Evolutionary conservation across 2,888 invertebrate genomes (phyloP), one percentile per base, ranked within the genome.

Genomic region (Sesamia inferens): DNA sequence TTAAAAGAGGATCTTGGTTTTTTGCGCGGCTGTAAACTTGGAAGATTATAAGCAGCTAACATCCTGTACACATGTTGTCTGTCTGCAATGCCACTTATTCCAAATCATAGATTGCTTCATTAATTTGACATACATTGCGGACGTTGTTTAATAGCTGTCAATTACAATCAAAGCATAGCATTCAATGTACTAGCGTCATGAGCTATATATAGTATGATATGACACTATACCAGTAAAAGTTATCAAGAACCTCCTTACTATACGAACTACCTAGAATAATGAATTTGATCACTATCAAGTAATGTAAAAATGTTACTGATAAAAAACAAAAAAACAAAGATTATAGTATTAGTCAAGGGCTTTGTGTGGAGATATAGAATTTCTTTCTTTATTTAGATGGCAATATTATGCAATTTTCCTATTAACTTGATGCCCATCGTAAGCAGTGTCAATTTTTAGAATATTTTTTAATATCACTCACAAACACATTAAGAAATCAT

Each of bases 41-140:
- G 10, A 47, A 61, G 54, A 13, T 47, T 55, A 61, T 22, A 65
- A 64, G 61, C 54, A 66, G 31, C 76, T 22, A 51, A 61, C 66
- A 70, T 69, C 66, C 70, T 70, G 61, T 63, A 66, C 63, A 47
- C 31, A 31, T 31, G 31, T 31, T 31, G 31, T 31, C 31, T 55
- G 59, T 76, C 64, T 74, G 31, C 65, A 66, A 67, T 55, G 16
- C 69, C 67, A 71, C 44, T 70, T 71, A 58, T 31, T 71, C 72
- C 59, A 74, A 72, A 75, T 72, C 68, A 76, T 77, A 65, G 66
- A 66, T 82, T 76, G 78, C 63, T 79, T 76, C 58, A 85, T 85
- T 81, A 78, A 81, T 79, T 75, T 75, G 83, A 85, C 78, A 85
- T 76, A 85, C 81, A 80, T 83, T 83, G 57, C 69, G 62, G 72